Evolutionary conservation across 30 jellyfish, hydroid and myxozoan species (phyloP), one percentile per base, ranked within the genome.

Genomic region (Aurelia sp.): DNA sequence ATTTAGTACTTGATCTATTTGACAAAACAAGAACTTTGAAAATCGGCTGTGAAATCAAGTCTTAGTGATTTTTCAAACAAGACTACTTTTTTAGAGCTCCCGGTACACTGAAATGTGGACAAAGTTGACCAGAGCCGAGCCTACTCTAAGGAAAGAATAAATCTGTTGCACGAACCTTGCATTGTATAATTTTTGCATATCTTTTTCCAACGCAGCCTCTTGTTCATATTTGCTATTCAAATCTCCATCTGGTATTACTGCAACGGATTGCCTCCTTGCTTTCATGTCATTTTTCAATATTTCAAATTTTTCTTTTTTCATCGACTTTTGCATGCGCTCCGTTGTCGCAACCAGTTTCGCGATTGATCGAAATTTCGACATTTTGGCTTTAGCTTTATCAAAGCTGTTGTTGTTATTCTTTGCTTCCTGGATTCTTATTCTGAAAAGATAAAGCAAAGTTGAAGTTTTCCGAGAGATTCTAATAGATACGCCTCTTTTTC

Each of bases 181-280:
- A 72, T 84, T 84, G 52, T 71, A 84, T 59, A 84, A 13, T 17
- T 8, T 22, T 50, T 84, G 62, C 87, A 84, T 64, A 9, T 72
- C 75, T 4, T 22, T 40, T 73, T 84, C 93, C 74, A 84, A 0
- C 41, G 48, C 66, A 18, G 68, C 82, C 8, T 84, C 93, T 73
- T 71, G 74, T 63, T 84, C 93, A 73, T 84, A 84, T 48, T 84
- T 72, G 66, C 93, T 84, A 86, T 84, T 84, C 19, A 84, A 69
- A 19, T 67, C 87, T 12, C 78, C 30, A 7, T 50, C 67, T 3
- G 70, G 74, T 20, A 15, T 59, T 41, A 16, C 67, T 18, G 30
- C 35, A 2, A 71, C 58, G 11, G 87, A 73, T 17, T 60, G 21
- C 37, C 48, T 84, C 60, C 81, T 71, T 61, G 23, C 50, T 51